Percentiles rank a stretch among this genome's conserved stretches.
phyloP scores from a whole-genome alignment of 1,140 invertebrate species.

The Drosophila paulistorum region DNA sequence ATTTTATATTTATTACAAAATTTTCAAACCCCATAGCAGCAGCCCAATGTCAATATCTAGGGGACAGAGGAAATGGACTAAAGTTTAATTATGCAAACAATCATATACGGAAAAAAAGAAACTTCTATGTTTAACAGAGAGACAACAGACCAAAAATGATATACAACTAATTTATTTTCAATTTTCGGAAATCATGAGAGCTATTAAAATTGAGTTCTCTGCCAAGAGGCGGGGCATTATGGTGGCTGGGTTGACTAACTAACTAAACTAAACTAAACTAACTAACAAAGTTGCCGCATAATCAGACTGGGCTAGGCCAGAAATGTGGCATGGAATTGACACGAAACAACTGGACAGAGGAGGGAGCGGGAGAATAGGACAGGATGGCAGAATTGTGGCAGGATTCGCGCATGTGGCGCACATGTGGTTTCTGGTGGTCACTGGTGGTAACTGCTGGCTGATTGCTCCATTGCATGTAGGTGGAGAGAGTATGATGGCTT shows the following conservation, averaged over 20 bases:
- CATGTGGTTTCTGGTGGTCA: slow-evolving; percentile 40
- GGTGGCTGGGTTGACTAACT: slow-evolving; percentile 12
- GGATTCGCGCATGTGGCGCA: slow-evolving; percentile 26
- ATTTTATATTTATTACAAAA: slow-evolving; percentile 16
- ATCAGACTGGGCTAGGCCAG: slow-evolving; percentile 41
- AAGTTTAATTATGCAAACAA: slow-evolving; percentile 76
- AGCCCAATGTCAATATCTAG: slow-evolving; percentile 64
- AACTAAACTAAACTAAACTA: slow-evolving; percentile 17
- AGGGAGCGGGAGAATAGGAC: background rate
- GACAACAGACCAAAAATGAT: slow-evolving; percentile 61
- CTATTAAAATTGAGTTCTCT: slow-evolving; percentile 75
- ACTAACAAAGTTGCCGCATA: slow-evolving; percentile 31
- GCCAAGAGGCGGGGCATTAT: background rate
- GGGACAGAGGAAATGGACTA: slow-evolving; percentile 58
- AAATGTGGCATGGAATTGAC: slow-evolving; percentile 65
- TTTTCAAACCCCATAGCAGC: slow-evolving; percentile 17
- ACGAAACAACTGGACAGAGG: slow-evolving; percentile 28
- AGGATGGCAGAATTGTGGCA: background rate
- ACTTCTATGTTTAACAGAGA: background rate
- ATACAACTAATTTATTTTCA: slow-evolving; percentile 81
- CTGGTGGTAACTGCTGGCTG: slow-evolving; percentile 4
- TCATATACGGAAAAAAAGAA: slow-evolving; percentile 9
- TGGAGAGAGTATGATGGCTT: slow-evolving; percentile 48
- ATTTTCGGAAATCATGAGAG: slow-evolving; percentile 79
- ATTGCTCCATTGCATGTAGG: background rate